phyloP scores from a whole-genome alignment of 1,140 invertebrate species.

The Hyles euphorbiae region DNA sequence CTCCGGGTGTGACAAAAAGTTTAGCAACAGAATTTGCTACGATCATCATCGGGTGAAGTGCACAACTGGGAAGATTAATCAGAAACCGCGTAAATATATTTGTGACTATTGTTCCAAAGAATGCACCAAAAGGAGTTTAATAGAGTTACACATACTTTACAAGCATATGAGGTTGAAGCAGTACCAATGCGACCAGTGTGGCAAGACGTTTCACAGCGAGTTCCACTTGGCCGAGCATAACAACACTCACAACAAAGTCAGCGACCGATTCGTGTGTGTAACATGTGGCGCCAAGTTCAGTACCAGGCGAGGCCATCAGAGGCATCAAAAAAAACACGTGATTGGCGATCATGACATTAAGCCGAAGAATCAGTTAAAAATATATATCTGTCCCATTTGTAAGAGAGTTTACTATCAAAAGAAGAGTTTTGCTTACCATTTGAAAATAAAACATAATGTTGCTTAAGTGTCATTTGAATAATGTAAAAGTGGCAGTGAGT shows the following conservation, averaged over 20 bases:
- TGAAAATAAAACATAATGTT: slow-evolving; percentile 2
- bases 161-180: slow-evolving; percentile 14
- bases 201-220: slow-evolving; percentile 23
- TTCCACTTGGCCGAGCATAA: slow-evolving; percentile 28
- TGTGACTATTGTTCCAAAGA: slow-evolving; percentile 33
- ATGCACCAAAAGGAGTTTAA: slow-evolving; percentile 20
- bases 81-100: slow-evolving; percentile 13
- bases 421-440: slow-evolving; percentile 5
- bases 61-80: neutral
- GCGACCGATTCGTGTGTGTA: slow-evolving; percentile 27
- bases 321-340: slow-evolving; percentile 22
- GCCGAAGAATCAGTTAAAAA: neutral
- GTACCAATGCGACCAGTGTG: slow-evolving; percentile 34
- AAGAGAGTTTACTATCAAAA: neutral
- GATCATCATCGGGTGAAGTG: slow-evolving; percentile 18
- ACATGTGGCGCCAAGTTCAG: slow-evolving; percentile 28
- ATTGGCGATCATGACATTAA: neutral
- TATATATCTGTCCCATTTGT: slow-evolving; percentile 3
- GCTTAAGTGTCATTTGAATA: neutral
- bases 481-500: neutral
- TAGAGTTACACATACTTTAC: slow-evolving; percentile 26
- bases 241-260: slow-evolving; percentile 28
- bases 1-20: slow-evolving; percentile 19
- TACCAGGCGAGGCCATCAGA: slow-evolving; percentile 28
- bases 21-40: slow-evolving; percentile 25